These are phyloP conservation scores for Cryptophagus acutangulus DNA, from an alignment of 2,888 invertebrate genomes.

Conservation along the genomic window DNA sequence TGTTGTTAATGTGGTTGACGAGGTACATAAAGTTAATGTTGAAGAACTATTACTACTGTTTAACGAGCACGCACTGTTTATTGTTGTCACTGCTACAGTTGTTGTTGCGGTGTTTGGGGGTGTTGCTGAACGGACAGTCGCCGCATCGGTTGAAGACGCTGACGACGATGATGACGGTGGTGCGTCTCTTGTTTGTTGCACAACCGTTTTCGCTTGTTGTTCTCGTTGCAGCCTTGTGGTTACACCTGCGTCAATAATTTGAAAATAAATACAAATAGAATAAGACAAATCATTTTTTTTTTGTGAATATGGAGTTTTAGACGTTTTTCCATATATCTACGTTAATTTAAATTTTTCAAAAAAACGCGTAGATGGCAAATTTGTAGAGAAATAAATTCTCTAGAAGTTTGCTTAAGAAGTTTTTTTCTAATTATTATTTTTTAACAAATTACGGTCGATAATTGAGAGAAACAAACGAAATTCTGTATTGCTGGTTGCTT, in stretches of 20 bases:
- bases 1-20: constrained; percentile 31
- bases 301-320: neutral
- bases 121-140: constrained; percentile 5
- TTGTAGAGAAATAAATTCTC: too few relatives aligned
- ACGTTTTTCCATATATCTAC: too few relatives aligned
- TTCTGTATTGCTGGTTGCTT: too few relatives aligned
- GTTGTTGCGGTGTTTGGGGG: constrained; percentile 5
- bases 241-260: constrained; percentile 61
- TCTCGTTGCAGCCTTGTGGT: constrained; percentile 81
- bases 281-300: neutral
- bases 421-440: too few relatives aligned
- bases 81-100: constrained; percentile 10
- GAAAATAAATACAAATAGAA: constrained; percentile 5
- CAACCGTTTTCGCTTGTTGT: constrained; percentile 64
- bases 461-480: too few relatives aligned
- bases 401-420: too few relatives aligned
- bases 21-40: too few relatives aligned
- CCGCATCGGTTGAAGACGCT: constrained; percentile 13
- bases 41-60: neutral
- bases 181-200: constrained; percentile 36
- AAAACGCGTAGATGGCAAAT: too few relatives aligned
- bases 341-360: too few relatives aligned
- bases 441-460: too few relatives aligned
- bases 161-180: constrained; percentile 13
- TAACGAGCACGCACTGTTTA: constrained; percentile 22